Base-by-base conservation (phyloP, 2,113 vertebrate species). In the Tamias sibiricus region DNA sequence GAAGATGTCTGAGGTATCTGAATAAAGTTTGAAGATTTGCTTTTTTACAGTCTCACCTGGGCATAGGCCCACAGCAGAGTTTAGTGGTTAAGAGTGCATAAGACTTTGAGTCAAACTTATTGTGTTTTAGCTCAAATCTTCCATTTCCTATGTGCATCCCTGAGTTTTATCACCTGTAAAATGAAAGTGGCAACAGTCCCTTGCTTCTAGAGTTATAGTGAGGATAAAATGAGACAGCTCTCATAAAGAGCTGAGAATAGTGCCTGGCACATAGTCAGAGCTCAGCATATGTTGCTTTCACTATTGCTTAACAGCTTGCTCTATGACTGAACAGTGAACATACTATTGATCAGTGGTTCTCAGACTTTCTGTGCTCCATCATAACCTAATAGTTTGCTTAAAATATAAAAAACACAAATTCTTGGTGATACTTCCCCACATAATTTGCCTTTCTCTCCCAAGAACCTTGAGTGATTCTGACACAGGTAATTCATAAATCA, bases 211-310 rank as follows among this genome's bases (percentile, higher is more conserved):
- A 93, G 13, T 84, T 83, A 75, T 2, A 66, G 26, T 77, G 59
- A 88, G 30, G 42, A 71, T 68, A 44, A 72, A 90, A 75, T 28
- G 96, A 94, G 40, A 54, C 24, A 75, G 19, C 20, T 68, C 37
- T 75, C 24, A 22, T 44, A 26, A 52, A 89, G 40, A 44, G 13
- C 40, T 92, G 66, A 44, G 20, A 62, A 57, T 10, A 86, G 24
- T 77, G 28, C 42, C 69, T 93, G 93, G 28, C 64, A 71, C 3
- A 2, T 6, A 64, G 52, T 77, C 35, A 93, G 49, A 83, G 71
- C 64, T 96, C 71, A 96, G 81, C 37, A 32, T 62, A 42, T 76
- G 28, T 49, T 32, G 35, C 89, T 94, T 89, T 88, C 54, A 59
- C 54, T 75, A 22, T 57, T 74, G 42, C 49, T 96, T 64, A 79